These are phyloP conservation scores for Callitettix versicolor DNA, from an alignment of 1,140 invertebrate species.

Conservation along the genomic window DNA sequence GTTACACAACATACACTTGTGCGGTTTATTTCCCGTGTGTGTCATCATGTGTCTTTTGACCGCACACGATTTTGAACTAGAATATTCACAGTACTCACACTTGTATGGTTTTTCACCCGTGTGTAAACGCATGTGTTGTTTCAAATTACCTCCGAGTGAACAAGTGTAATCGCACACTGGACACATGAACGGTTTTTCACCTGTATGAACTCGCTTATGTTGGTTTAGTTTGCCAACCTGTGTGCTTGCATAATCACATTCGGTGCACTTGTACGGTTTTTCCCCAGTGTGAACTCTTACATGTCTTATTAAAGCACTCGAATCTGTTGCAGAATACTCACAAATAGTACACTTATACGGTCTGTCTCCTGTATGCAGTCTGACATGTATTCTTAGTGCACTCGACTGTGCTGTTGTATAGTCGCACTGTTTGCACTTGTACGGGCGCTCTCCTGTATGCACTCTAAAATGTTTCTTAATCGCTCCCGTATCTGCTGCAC, in stretches of 20 bases:
- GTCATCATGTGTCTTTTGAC: too few relatives aligned
- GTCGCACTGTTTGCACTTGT: constrained; percentile 11
- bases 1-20: too few relatives aligned
- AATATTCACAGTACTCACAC: too few relatives aligned
- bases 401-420: neutral
- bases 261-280: constrained; percentile 43
- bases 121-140: too few relatives aligned
- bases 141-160: too few relatives aligned
- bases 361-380: constrained; percentile 22
- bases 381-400: neutral
- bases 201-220: too few relatives aligned
- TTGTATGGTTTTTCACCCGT: too few relatives aligned
- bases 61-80: too few relatives aligned
- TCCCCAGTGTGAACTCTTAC: constrained; percentile 46
- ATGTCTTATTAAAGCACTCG: constrained; percentile 40
- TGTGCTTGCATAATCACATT: neutral
- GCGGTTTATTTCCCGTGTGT: too few relatives aligned
- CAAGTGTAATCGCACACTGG: too few relatives aligned
- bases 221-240: too few relatives aligned
- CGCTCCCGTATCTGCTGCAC: neutral
- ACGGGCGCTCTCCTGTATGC: constrained; percentile 9
- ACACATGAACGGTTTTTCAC: too few relatives aligned
- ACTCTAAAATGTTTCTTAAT: constrained; percentile 9
- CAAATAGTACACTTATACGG: constrained; percentile 53
- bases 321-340: constrained; percentile 59